Percentiles rank a stretch among this genome's conserved stretches.
Evolutionary conservation across 2,113 vertebrate species (phyloP).

Genomic region (Mustelus asterias): DNA sequence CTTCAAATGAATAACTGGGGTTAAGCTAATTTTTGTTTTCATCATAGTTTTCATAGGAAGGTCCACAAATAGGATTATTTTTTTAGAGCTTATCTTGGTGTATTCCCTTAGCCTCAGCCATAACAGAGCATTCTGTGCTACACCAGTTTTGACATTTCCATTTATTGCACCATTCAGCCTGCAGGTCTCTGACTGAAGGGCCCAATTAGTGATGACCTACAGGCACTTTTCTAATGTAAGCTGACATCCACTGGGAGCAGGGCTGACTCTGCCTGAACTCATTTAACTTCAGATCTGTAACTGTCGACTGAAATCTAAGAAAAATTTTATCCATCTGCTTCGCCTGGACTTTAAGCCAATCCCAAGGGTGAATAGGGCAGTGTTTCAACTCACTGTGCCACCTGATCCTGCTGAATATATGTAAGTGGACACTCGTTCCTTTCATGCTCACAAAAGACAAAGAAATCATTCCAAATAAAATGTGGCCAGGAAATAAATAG

Average conservation of each 20-base stretch:
- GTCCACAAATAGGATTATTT: background rate
- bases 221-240: background rate
- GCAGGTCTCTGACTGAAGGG: background rate
- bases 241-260: background rate
- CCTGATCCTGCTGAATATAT: background rate
- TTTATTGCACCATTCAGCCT: background rate
- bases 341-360: background rate
- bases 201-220: background rate
- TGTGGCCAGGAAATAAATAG: background rate
- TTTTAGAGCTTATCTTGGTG: background rate
- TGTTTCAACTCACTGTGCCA: background rate
- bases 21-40: background rate
- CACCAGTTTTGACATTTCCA: background rate
- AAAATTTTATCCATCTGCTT: background rate
- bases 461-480: background rate
- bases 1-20: background rate
- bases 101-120: background rate
- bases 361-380: background rate
- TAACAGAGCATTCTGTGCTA: background rate
- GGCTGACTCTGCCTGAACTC: background rate
- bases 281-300: slow-evolving; percentile 11
- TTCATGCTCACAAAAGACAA: background rate
- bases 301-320: background rate
- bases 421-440: background rate
- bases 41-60: background rate